These are phyloP conservation scores for Sorex fumeus DNA, from an alignment of 2,113 vertebrate genomes.

Conservation along the genomic window DNA sequence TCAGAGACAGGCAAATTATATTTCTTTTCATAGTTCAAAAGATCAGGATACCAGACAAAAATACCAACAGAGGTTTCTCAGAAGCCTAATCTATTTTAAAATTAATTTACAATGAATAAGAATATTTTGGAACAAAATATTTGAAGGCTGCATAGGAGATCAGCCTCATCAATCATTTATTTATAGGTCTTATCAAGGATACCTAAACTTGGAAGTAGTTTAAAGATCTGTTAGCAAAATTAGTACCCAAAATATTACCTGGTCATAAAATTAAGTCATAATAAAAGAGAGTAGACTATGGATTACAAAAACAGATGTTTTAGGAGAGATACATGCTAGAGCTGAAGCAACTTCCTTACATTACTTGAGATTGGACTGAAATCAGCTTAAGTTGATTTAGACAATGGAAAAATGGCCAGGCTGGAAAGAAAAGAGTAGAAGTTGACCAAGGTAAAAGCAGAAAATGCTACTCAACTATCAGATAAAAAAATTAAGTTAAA, in stretches of 20 bases:
- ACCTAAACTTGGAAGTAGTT: not conserved
- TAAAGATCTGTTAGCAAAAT: not conserved
- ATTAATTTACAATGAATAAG: constrained; percentile 47
- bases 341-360: constrained; percentile 45
- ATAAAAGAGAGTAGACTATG: constrained; percentile 12
- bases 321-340: constrained; percentile 35
- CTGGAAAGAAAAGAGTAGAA: constrained; percentile 10
- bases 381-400: constrained; percentile 45
- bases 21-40: constrained; percentile 1
- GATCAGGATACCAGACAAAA: constrained; percentile 30
- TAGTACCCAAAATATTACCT: not conserved
- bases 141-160: not conserved
- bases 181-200: not conserved
- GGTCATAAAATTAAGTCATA: not conserved
- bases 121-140: constrained; percentile 11
- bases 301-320: constrained; percentile 47
- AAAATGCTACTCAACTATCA: not conserved
- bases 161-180: not conserved
- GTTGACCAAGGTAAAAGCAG: not conserved
- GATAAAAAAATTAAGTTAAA: constrained; percentile 27
- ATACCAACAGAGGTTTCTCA: not conserved
- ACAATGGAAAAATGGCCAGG: constrained; percentile 41
- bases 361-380: constrained; percentile 24
- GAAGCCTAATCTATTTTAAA: constrained; percentile 34
- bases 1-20: constrained; percentile 18